Percentiles rank a stretch among this genome's conserved stretches.
phyloP scores from a whole-genome alignment of 2,797 vertebrate genomes.

The Meda fulgida region DNA sequence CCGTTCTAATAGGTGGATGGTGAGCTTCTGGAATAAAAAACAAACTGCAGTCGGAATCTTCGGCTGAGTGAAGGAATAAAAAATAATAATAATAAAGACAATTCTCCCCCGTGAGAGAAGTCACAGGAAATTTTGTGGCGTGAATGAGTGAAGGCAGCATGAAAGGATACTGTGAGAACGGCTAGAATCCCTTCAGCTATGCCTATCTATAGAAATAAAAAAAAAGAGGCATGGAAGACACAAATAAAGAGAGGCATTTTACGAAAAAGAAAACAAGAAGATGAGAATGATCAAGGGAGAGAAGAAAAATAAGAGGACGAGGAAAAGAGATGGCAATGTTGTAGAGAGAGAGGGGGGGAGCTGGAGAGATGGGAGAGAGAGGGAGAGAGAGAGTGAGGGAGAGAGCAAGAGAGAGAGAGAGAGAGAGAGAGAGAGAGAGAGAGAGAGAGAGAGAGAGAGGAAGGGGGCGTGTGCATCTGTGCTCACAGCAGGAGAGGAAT shows the following conservation, averaged over 20 bases:
- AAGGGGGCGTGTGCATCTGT: constrained; percentile 41
- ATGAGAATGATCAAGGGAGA: constrained; percentile 40
- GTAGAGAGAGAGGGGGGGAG: constrained; percentile 25
- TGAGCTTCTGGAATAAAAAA: constrained; percentile 44
- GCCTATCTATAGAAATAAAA: constrained; percentile 35
- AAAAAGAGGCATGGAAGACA: constrained; percentile 52
- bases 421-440: constrained; percentile 41
- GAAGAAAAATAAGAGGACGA: constrained; percentile 43
- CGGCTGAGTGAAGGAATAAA: constrained; percentile 36
- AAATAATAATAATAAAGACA: constrained; percentile 40
- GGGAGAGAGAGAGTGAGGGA: constrained; percentile 18
- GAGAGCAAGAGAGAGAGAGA: constrained; percentile 24
- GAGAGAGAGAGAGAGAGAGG: constrained; percentile 4
- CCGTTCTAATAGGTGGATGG: constrained; percentile 46
- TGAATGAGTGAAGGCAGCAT: constrained; percentile 26
- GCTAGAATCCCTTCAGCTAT: constrained; percentile 32
- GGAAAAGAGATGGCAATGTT: constrained; percentile 40
- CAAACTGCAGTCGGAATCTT: constrained; percentile 40
- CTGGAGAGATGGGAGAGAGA: constrained; percentile 21
- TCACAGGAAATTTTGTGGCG: constrained; percentile 27
- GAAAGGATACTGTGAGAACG: constrained; percentile 17
- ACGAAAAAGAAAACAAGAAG: constrained; percentile 34
- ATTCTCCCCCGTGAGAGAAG: constrained; percentile 4
- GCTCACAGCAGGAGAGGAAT: constrained; percentile 44
- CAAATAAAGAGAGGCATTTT: constrained; percentile 42